Evolutionary conservation across 1,140 invertebrate species (phyloP), one percentile per base, ranked within the genome.

Genomic region (Nilaparvata lugens): DNA sequence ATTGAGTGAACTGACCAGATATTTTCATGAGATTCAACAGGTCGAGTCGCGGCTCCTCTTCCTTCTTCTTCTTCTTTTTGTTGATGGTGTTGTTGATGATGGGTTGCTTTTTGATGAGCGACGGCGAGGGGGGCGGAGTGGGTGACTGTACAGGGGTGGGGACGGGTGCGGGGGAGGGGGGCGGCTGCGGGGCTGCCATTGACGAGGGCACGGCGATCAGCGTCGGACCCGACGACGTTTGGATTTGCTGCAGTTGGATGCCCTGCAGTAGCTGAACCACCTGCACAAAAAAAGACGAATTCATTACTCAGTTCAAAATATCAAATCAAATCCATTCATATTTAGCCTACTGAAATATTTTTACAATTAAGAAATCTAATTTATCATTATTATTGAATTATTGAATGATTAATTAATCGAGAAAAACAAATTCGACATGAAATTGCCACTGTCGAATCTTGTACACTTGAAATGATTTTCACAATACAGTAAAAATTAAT

Each of bases 21-120:
- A 80, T 75, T 65, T 79, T 79, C 71, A 80, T 80, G 18, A 80
- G 76, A 67, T 75, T 79, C 28, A 77, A 78, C 53, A 80, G 70
- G 66, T 80, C 79, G 18, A 80, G 63, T 56, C 76, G 74, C 3
- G 74, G 74, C 51, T 74, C 72, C 56, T 79, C 79, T 6, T 80
- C 77, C 19, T 79, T 76, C 66, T 79, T 77, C 56, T 78, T 78
- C 65, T 79, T 78, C 4, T 77, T 69, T 40, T 76, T 76, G 57
- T 79, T 79, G 55, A 35, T 23, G 35, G 74, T 75, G 40, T 43
- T 35, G 48, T 2, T 43, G 48, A 13, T 52, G 57, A 6, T 62
- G 18, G 28, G 59, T 43, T 38, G 65, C 40, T 74, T 75, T 57
- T 78, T 78, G 56, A 76, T 76, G 45, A 74, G 75, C 45, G 76